phyloP scores from a whole-genome alignment of 1,140 invertebrate species.

The Halesus radiatus region DNA sequence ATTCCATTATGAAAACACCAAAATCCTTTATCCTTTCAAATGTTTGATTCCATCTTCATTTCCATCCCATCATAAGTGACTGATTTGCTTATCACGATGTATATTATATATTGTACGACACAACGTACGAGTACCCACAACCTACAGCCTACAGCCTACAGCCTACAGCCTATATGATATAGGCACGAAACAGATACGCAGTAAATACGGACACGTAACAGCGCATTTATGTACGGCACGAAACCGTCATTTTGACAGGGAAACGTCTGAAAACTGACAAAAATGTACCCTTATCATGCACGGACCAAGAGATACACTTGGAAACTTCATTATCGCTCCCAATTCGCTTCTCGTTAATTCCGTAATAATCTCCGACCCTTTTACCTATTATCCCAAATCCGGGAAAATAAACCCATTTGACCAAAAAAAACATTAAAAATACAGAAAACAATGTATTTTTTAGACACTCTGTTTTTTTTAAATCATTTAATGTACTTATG shows the following conservation, averaged over 20 bases:
- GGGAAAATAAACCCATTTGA: no score
- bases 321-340: slow-evolving; percentile 31
- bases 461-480: no score
- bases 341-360: slow-evolving; percentile 29
- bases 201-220: no score
- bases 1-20: no score
- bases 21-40: background rate
- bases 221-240: background rate
- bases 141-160: no score
- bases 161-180: no score
- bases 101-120: background rate
- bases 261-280: slow-evolving; percentile 22
- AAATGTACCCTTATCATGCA: slow-evolving; percentile 31
- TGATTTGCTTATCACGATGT: slow-evolving; percentile 2
- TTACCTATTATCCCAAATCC: no score
- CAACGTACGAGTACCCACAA: no score
- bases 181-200: no score
- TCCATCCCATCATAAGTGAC: slow-evolving; percentile 6
- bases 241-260: slow-evolving; percentile 19
- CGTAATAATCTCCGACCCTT: slow-evolving; percentile 14
- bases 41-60: slow-evolving; percentile 10
- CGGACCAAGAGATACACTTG: slow-evolving; percentile 26
- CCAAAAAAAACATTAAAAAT: no score
- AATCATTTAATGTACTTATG: no score
- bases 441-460: no score